Conservation (phyloP, 2,797 vertebrate genomes). For the Hybognathus amarus region DNA sequence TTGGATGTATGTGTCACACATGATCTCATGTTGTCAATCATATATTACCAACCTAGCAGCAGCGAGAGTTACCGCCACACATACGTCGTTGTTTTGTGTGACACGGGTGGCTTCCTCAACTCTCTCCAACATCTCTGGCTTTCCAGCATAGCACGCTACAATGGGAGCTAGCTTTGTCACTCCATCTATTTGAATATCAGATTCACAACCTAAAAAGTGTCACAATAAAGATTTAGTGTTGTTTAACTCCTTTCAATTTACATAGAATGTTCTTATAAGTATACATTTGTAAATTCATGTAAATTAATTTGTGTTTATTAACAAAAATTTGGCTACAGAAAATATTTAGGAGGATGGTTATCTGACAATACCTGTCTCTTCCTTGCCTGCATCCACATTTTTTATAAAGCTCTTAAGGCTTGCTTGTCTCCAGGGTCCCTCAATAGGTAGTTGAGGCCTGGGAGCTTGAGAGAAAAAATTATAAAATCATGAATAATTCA, state of each 20-base stretch:
- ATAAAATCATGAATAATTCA: constrained; percentile 28
- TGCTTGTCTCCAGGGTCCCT: constrained; percentile 79
- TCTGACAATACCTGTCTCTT: constrained; percentile 72
- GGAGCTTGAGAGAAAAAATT: constrained; percentile 63
- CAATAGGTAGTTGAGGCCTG: constrained; percentile 77
- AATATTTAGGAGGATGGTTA: background rate
- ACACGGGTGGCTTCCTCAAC: constrained; percentile 72
- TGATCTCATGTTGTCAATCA: background rate
- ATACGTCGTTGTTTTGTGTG: constrained; percentile 76
- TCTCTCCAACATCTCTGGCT: constrained; percentile 75
- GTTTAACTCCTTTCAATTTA: background rate
- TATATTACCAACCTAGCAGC: constrained; percentile 71
- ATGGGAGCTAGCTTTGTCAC: constrained; percentile 76
- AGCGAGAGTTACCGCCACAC: constrained; percentile 74
- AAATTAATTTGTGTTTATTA: background rate
- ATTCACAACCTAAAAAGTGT: constrained; percentile 66
- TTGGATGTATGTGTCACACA: background rate
- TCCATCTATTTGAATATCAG: constrained; percentile 76
- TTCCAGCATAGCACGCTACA: constrained; percentile 74
- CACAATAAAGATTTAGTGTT: background rate
- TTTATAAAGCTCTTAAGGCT: constrained; percentile 78
- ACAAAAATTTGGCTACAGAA: background rate
- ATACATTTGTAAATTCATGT: background rate
- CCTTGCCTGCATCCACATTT: constrained; percentile 76
- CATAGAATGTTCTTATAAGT: background rate